Evolutionary conservation across 1,140 invertebrate genomes (phyloP), one percentile per base, ranked within the genome.

Genomic region (Papilio helenus): DNA sequence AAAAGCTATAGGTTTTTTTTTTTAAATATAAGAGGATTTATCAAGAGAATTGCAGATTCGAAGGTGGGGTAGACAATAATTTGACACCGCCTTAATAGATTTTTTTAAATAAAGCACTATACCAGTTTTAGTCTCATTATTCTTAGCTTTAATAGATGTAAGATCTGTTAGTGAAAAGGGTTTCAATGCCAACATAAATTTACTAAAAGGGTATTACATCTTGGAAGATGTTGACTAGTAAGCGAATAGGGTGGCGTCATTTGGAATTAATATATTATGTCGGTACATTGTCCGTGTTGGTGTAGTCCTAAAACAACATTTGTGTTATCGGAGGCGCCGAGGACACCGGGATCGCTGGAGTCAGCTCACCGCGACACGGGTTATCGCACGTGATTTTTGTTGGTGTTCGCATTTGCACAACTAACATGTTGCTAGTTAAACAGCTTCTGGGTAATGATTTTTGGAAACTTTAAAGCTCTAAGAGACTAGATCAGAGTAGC

Each of bases 221-320:
- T 68, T 68, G 20, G 61, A 68, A 68, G 61, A 68, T 26, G 61
- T 68, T 29, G 61, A 29, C 61, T 34, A 68, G 61, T 68, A 68
- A 68, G 61, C 26, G 83, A 84, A 80, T 79, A 85, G 80, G 76
- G 83, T 80, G 80, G 83, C 77, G 84, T 85, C 83, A 86, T 86
- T 86, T 87, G 84, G 82, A 87, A 88, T 87, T 86, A 86, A 87
- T 85, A 86, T 84, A 81, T 86, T 86, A 82, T 86, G 78, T 83
- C 81, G 77, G 80, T 79, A 80, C 76, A 85, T 73, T 80, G 65
- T 79, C 79, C 72, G 58, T 87, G 84, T 87, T 87, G 79, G 82
- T 82, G 73, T 80, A 80, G 83, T 86, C 87, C 86, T 88, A 87
- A 88, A 87, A 88, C 83, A 88, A 88, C 87, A 85, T 76, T 83